Conservation (phyloP, 2,888 invertebrate genomes). For the Limnephilus auricula region DNA sequence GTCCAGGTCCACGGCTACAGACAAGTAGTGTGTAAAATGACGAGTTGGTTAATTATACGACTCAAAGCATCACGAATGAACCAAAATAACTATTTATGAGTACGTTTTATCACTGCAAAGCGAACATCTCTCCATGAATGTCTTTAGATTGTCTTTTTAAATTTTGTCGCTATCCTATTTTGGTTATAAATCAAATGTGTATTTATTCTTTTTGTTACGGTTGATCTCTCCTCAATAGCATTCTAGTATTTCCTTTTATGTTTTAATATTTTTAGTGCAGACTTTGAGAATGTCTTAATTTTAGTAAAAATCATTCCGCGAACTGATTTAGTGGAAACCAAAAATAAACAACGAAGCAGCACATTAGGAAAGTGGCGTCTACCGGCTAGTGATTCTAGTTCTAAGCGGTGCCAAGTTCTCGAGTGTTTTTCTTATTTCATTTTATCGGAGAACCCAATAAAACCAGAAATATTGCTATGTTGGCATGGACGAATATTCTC, state of each 20-base stretch:
- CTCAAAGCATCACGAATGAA: too few species aligned
- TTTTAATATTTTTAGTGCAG: neutral
- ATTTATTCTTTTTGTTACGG: too few species aligned
- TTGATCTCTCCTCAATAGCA: neutral
- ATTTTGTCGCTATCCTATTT: neutral
- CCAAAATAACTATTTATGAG: too few species aligned
- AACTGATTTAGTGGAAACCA: neutral
- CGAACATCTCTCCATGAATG: too few species aligned
- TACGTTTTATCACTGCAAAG: too few species aligned
- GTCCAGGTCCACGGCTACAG: too few species aligned
- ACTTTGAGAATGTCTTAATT: neutral
- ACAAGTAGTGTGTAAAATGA: too few species aligned
- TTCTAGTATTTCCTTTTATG: neutral
- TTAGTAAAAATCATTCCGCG: conserved; percentile 3
- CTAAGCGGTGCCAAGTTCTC: conserved; percentile 32
- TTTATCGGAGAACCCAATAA: conserved; percentile 17
- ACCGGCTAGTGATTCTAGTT: neutral
- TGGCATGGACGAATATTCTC: neutral
- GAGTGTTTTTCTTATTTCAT: conserved; percentile 46
- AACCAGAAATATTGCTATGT: conserved; percentile 15
- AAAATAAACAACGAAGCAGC: conserved; percentile 18
- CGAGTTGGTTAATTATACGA: too few species aligned
- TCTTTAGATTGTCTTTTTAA: too few species aligned
- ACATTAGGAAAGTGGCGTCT: neutral
- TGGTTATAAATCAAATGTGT: too few species aligned